phyloP scores from a whole-genome alignment of 2,113 vertebrate genomes.

The Tichodroma muraria region DNA sequence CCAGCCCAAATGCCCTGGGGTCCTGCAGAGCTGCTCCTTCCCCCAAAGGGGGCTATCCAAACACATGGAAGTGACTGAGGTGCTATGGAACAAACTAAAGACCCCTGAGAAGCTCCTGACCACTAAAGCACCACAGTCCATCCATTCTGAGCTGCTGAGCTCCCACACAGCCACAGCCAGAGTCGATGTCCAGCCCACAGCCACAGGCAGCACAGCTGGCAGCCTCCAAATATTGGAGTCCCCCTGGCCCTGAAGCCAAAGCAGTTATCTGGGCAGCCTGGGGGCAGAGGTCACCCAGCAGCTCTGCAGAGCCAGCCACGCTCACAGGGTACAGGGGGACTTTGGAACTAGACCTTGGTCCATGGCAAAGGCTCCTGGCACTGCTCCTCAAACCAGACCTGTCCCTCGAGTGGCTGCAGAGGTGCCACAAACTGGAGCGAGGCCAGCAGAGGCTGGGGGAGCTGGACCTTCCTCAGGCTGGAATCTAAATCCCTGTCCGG shows the following conservation, averaged over 20 bases:
- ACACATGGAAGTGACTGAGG: neutral
- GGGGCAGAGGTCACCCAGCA: neutral
- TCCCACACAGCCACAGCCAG: neutral
- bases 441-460: neutral
- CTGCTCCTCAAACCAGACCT: neutral
- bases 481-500: neutral
- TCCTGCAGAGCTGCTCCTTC: neutral
- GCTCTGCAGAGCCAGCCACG: neutral
- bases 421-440: fast-evolving
- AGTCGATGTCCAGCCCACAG: neutral
- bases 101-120: neutral
- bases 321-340: neutral
- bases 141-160: neutral
- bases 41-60: neutral
- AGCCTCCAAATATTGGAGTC: neutral
- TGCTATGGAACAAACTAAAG: neutral
- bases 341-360: neutral
- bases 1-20: too few relatives aligned
- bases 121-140: neutral
- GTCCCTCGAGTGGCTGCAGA: neutral
- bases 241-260: neutral
- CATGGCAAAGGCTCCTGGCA: neutral
- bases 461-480: neutral
- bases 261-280: neutral
- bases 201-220: neutral